Conservation (phyloP, 2,797 vertebrate species). For the Trichosurus vulpecula region DNA sequence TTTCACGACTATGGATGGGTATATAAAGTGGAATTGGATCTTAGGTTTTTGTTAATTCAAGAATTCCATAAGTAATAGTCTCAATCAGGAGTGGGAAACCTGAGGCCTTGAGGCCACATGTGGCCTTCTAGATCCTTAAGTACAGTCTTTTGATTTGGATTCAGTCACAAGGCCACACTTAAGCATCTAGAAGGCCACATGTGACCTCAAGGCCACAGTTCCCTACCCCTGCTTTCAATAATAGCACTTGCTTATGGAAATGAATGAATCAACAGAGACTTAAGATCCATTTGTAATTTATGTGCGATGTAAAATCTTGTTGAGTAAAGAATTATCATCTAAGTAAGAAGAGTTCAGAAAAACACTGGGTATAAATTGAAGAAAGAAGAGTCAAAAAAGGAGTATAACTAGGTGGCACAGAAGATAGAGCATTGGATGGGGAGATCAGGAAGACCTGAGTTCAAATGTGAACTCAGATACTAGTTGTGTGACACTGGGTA, state of each 20-base stretch:
- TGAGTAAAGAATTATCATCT: neutral
- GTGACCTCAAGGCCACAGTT: no score
- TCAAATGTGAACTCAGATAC: neutral
- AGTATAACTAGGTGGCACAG: neutral
- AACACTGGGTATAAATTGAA: neutral
- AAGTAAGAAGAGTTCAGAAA: neutral
- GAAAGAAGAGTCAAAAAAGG: neutral
- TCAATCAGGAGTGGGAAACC: no score
- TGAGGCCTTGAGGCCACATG: no score
- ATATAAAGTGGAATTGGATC: neutral
- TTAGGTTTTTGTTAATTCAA: neutral
- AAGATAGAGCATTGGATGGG: neutral
- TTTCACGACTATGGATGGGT: neutral
- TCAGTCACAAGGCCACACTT: no score
- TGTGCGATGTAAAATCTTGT: neutral
- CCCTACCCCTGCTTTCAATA: neutral
- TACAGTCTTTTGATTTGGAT: no score
- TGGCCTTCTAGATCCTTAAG: no score
- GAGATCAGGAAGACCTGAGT: neutral
- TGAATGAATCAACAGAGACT: neutral
- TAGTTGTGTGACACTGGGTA: neutral
- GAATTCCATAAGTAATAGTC: neutral
- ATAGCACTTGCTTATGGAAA: neutral
- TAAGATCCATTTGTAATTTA: neutral
- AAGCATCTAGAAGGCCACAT: no score